Percentiles rank a stretch among this genome's conserved stretches.
Conservation (phyloP, 2,888 invertebrate species). For the Neocrepidodera transversa region DNA sequence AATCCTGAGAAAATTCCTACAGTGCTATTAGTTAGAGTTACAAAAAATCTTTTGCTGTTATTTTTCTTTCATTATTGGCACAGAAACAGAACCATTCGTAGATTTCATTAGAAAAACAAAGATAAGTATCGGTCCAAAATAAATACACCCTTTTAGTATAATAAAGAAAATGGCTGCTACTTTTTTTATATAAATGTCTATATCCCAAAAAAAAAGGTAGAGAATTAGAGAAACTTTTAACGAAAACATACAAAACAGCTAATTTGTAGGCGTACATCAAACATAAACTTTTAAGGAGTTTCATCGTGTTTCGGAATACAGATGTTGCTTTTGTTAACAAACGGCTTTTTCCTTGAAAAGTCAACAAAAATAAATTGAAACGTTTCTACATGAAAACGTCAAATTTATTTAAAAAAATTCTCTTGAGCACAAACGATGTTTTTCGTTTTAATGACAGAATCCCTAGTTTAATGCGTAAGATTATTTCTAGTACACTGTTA, state of each 20-base stretch:
- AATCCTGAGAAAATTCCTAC: too few relatives aligned
- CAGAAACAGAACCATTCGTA: too few relatives aligned
- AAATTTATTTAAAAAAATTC: constrained; percentile 8
- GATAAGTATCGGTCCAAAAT: not conserved
- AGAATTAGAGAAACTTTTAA: not conserved
- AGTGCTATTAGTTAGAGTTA: too few relatives aligned
- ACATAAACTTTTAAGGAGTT: constrained; percentile 8
- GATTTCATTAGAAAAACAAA: not conserved
- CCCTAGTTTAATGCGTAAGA: not conserved
- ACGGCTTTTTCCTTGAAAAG: not conserved
- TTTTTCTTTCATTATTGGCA: too few relatives aligned
- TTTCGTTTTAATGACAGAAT: constrained; percentile 9
- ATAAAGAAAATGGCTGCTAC: too few relatives aligned
- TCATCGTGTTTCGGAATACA: constrained; percentile 12
- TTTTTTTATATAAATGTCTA: too few relatives aligned
- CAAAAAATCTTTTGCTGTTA: too few relatives aligned
- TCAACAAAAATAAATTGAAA: constrained; percentile 13
- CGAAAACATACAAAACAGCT: constrained; percentile 10
- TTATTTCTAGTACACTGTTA: not conserved
- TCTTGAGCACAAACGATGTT: not conserved
- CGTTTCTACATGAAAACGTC: not conserved
- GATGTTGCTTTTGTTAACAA: constrained; percentile 11
- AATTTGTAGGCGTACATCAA: constrained; percentile 2
- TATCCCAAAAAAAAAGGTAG: too few relatives aligned
- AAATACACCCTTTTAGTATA: too few relatives aligned